These are phyloP conservation scores for Diplazon laetatorius DNA, from an alignment of 2,888 invertebrate species.

Conservation along the genomic window DNA sequence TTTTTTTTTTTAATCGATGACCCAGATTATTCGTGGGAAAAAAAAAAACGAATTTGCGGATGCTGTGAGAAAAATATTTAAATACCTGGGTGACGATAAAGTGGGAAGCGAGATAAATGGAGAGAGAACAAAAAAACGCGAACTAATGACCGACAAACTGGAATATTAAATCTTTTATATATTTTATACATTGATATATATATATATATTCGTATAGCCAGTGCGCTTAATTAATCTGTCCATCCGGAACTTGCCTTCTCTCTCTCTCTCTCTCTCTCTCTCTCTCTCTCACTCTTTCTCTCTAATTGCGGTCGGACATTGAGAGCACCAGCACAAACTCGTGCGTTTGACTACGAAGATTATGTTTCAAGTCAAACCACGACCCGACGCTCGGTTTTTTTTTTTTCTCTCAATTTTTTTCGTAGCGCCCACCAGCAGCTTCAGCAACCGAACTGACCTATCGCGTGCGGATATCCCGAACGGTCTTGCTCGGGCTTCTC, in stretches of 20 bases:
- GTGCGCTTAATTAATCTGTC: slow-evolving; percentile 28
- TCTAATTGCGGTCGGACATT: not conserved
- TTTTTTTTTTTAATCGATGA: slow-evolving; percentile 16
- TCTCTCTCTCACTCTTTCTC: not conserved
- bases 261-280: not conserved
- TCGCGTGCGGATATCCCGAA: slow-evolving; percentile 70
- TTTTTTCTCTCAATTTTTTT: slow-evolving; percentile 31
- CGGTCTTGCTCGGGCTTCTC: slow-evolving; percentile 12
- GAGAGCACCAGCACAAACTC: not conserved
- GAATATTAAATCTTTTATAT: slow-evolving; percentile 6
- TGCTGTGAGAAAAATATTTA: not conserved
- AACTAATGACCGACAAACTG: not conserved
- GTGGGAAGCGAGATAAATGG: not conserved
- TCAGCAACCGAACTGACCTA: slow-evolving; percentile 26
- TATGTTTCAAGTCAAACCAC: slow-evolving; percentile 44
- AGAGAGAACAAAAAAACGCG: not conserved
- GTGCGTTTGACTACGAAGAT: slow-evolving; percentile 37
- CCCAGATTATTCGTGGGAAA: slow-evolving; percentile 27
- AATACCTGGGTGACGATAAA: not conserved
- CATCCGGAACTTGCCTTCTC: not conserved
- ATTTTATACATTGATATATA: no score
- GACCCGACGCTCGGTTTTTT: slow-evolving; percentile 16
- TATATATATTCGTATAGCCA: slow-evolving; percentile 16
- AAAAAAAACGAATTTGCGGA: not conserved
- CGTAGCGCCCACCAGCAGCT: not conserved